Evolutionary conservation across 2,113 vertebrate genomes (phyloP).

Genomic region (human): GRCh38 chr1:223182501-223183000

Average conservation of each 20-base stretch:
- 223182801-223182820: not conserved
- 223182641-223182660: not conserved
- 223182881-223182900: not conserved
- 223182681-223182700: not conserved
- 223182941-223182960: not conserved
- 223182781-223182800: not conserved
- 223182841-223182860: not conserved
- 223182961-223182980: not conserved
- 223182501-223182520: not conserved
- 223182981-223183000: not conserved
- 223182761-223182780: not conserved
- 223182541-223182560: not conserved
- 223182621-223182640: not conserved
- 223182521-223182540: not conserved
- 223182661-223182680: not conserved
- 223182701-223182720: not conserved
- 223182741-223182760: not conserved
- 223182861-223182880: not conserved
- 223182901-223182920: not conserved
- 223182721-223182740: not conserved
- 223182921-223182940: not conserved
- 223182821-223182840: not conserved
- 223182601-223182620: not conserved
- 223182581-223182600: not conserved
- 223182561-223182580: not conserved